phyloP scores from a whole-genome alignment of 2,113 vertebrate species.

The Campylomormyrus numenius region DNA sequence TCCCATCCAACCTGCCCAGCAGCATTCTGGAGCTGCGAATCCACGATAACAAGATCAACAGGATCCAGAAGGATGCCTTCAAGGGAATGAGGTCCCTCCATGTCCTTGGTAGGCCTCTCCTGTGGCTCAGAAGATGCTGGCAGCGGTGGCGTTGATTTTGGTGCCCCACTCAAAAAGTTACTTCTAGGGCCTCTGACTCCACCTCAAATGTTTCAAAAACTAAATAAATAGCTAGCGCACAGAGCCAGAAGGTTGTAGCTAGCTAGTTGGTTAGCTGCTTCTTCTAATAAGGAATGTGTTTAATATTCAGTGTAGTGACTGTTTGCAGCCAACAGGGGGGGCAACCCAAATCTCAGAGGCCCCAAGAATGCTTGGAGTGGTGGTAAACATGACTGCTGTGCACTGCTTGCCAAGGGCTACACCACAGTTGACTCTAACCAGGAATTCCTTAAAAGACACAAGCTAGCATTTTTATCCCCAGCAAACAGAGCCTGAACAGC shows the following conservation, averaged over 20 bases:
- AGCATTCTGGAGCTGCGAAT: constrained; percentile 84
- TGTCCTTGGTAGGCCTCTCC: constrained; percentile 75
- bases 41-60: constrained; percentile 86
- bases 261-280: neutral
- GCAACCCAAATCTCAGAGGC: neutral
- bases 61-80: constrained; percentile 78
- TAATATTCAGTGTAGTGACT: neutral
- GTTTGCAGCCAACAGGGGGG: neutral
- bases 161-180: neutral
- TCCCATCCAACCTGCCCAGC: constrained; percentile 81
- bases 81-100: constrained; percentile 83
- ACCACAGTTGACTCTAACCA: neutral
- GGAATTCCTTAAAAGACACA: neutral
- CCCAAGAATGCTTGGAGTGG: neutral
- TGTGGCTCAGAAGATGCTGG: neutral
- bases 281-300: neutral
- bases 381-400: neutral
- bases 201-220: neutral
- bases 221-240: neutral
- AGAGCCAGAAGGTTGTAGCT: neutral
- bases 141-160: neutral
- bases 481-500: neutral
- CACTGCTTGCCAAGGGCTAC: neutral
- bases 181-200: neutral
- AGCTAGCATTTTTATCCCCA: neutral